These are phyloP conservation scores for Aphelocoma californica DNA, from an alignment of 2,797 vertebrate genomes.

Conservation along the genomic window DNA sequence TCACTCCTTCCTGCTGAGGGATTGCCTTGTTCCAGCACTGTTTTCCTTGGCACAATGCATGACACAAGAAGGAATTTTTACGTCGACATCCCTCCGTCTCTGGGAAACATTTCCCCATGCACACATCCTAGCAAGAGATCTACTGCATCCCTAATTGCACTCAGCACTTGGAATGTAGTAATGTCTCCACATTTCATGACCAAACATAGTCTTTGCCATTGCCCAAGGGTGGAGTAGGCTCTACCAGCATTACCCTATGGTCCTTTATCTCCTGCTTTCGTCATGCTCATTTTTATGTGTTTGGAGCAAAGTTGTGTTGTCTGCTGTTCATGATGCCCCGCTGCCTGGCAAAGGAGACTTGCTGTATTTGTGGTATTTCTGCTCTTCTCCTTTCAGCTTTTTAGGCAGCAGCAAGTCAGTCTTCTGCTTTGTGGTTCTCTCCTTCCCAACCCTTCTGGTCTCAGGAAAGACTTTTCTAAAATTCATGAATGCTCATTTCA, in stretches of 20 bases:
- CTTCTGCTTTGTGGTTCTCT: neutral
- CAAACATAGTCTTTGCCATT: constrained; percentile 29
- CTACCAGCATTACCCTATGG: neutral
- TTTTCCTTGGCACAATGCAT: neutral
- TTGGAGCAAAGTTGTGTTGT: neutral
- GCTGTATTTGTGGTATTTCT: neutral
- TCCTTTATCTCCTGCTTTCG: neutral
- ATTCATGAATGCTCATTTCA: neutral
- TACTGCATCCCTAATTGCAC: neutral
- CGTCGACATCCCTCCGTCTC: neutral
- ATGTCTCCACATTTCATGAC: neutral
- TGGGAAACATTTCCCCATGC: neutral
- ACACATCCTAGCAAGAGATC: neutral
- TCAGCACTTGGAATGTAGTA: constrained; percentile 8
- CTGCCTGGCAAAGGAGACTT: neutral
- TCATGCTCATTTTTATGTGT: neutral
- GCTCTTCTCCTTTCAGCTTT: neutral
- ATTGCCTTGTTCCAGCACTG: neutral
- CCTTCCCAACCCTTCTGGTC: neutral
- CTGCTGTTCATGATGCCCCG: neutral
- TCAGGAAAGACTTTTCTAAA: neutral
- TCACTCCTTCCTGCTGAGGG: neutral
- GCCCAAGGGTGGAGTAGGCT: neutral
- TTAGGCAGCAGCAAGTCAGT: neutral
- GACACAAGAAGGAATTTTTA: constrained; percentile 14